Base-by-base conservation (phyloP, 2,888 invertebrate genomes). In the Sminthurides aquaticus region DNA sequence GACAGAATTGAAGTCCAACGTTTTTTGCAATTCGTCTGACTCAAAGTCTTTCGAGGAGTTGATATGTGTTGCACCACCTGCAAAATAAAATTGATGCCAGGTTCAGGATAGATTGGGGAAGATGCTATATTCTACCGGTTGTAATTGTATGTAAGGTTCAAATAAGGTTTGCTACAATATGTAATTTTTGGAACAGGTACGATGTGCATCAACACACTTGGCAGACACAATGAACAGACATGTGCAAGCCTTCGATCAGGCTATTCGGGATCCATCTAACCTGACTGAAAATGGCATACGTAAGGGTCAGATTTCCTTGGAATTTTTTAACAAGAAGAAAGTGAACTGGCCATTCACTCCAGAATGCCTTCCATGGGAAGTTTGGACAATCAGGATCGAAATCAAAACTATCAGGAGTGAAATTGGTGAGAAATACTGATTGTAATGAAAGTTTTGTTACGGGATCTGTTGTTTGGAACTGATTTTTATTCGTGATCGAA, bases 311-410 rank as follows among this genome's bases (percentile, higher is more conserved):
- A 96, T 97, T 75, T 91, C 91, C 67, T 82, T 97, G 72, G 96
- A 97, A 79, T 97, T 97, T 82, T 96, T 91, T 81, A 93, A 95
- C 79, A 90, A 87, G 79, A 90, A 91, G 75, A 89, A 89, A 76
- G 87, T 87, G 62, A 86, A 91, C 62, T 96, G 96, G 94, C 86
- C 89, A 28, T 91, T 96, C 78, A 87, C 88, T 71, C 86, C 90
- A 5, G 96, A 97, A 78, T 90, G 89, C 77, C 91, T 92, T 76
- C 94, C 97, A 0, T 99, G 98, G 98, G 98, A 99, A 79, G 91
- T 97, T 64, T 99, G 98, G 98, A 96, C 94, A 43, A 85, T 98
- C 3, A 87, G 90, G 75, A 84, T 98, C 72, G 91, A 96, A 78
- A 84, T 97, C 49, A 87, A 93, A 27, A 87, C 89, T 75, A 82